phyloP scores from a whole-genome alignment of 2,797 vertebrate genomes.

The Dryobates pubescens region DNA sequence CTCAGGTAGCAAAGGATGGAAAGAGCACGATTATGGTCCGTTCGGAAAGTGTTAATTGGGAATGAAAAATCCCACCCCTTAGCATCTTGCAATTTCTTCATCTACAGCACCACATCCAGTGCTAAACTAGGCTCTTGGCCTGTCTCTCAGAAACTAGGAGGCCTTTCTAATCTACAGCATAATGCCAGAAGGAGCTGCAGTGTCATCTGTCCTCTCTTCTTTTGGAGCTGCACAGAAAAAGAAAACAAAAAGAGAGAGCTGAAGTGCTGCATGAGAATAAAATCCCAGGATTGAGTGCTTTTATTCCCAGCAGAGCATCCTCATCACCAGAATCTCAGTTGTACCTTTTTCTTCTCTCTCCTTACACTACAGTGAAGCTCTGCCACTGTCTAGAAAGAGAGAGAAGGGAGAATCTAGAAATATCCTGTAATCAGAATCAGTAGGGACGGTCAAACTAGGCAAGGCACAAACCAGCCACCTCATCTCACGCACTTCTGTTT shows the following conservation, averaged over 20 bases:
- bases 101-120: too few relatives aligned
- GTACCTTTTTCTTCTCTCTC: neutral
- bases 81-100: neutral
- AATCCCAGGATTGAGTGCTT: neutral
- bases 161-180: neutral
- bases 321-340: neutral
- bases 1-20: neutral
- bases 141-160: neutral
- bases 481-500: neutral
- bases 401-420: neutral
- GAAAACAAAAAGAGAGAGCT: neutral
- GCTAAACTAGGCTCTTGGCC: too few relatives aligned
- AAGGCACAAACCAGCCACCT: neutral
- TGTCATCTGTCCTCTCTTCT: neutral
- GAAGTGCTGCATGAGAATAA: neutral
- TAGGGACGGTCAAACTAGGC: neutral
- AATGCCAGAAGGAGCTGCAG: neutral
- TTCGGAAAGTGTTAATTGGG: neutral
- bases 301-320: neutral
- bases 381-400: neutral
- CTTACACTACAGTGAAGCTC: neutral
- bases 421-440: neutral
- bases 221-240: neutral
- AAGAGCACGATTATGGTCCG: fast-evolving
- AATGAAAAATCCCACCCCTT: neutral